Evolutionary conservation across 1,140 invertebrate species (phyloP).

Genomic region (Pantala flavescens): DNA sequence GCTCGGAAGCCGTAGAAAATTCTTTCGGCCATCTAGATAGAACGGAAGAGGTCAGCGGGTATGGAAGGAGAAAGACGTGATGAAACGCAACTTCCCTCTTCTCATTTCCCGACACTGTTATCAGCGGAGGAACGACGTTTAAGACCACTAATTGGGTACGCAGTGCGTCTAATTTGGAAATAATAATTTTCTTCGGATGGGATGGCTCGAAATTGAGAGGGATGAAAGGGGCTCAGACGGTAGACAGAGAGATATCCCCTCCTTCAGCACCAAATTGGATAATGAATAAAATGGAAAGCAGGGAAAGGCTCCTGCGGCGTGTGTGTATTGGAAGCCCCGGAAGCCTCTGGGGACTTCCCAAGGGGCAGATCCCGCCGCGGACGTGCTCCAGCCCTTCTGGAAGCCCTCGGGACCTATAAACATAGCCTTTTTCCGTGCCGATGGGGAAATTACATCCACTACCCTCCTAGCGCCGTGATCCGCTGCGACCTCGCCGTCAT

Average conservation of each 20-base stretch:
- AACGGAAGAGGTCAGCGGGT: slow-evolving; percentile 13
- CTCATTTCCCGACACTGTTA: slow-evolving; percentile 5
- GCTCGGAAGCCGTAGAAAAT: no score
- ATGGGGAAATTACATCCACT: neutral
- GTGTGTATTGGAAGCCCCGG: neutral
- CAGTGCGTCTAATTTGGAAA: slow-evolving; percentile 1
- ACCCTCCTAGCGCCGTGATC: neutral
- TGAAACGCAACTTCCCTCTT: neutral
- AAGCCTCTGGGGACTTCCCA: neutral
- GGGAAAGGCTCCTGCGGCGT: neutral
- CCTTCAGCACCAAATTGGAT: neutral
- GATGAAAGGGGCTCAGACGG: neutral
- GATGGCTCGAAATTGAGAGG: neutral
- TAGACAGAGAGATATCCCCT: neutral
- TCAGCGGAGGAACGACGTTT: neutral
- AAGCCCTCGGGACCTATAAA: neutral
- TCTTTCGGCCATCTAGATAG: neutral
- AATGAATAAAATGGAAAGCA: neutral
- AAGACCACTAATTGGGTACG: neutral
- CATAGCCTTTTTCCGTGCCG: neutral
- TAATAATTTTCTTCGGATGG: neutral
- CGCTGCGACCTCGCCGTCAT: neutral
- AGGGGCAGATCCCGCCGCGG: neutral
- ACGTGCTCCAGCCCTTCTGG: neutral
- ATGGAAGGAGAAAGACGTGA: slow-evolving; percentile 21